phyloP scores from a whole-genome alignment of 2,888 invertebrate genomes.

The Allophyes oxyacanthae region DNA sequence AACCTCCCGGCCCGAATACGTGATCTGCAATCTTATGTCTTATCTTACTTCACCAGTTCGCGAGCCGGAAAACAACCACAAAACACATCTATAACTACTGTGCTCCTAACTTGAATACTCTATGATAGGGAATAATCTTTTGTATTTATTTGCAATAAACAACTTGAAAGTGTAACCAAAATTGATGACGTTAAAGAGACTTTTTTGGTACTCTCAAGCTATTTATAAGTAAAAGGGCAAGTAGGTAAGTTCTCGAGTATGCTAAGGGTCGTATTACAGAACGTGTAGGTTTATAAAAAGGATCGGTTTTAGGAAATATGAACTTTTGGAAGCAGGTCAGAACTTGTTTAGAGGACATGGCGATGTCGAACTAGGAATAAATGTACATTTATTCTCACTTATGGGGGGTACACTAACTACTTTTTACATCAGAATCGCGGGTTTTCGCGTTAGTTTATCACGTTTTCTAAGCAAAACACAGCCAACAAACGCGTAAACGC shows the following conservation, averaged over 20 bases:
- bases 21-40: slow-evolving; percentile 70
- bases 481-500: no score
- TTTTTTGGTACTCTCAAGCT: not conserved
- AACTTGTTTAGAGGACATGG: no score
- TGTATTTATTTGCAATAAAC: slow-evolving; percentile 32
- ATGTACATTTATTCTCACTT: no score
- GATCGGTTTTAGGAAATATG: slow-evolving; percentile 20
- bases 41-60: slow-evolving; percentile 6
- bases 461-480: no score
- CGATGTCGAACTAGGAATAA: no score
- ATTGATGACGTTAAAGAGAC: slow-evolving; percentile 15
- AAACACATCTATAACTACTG: slow-evolving; percentile 24
- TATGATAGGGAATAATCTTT: slow-evolving; percentile 26
- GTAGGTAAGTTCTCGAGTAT: slow-evolving; percentile 24
- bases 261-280: slow-evolving; percentile 23
- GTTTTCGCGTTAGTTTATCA: no score
- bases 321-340: slow-evolving; percentile 8
- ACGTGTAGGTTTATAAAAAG: slow-evolving; percentile 14
- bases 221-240: slow-evolving; percentile 32
- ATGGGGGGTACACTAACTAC: no score
- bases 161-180: slow-evolving; percentile 10
- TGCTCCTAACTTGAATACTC: slow-evolving; percentile 6
- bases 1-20: slow-evolving; percentile 69
- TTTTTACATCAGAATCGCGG: no score
- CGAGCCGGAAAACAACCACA: slow-evolving; percentile 18